These are phyloP conservation scores for Drosophila nebulosa DNA, from an alignment of 1,140 invertebrate species.

Conservation along the genomic window DNA sequence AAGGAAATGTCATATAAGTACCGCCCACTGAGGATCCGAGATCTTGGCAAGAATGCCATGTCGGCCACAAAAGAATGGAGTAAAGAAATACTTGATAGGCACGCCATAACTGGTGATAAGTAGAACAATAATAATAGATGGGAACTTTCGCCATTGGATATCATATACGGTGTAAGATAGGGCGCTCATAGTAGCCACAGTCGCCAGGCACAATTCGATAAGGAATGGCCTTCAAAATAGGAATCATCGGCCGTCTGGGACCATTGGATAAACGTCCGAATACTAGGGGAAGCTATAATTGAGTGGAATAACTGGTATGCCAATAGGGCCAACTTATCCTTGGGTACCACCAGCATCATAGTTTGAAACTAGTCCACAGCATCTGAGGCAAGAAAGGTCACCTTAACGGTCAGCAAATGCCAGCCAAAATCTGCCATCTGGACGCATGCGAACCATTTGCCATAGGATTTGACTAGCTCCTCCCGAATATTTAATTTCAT, in stretches of 20 bases:
- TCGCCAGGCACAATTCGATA: conserved; percentile 91
- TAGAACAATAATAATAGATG: conserved; percentile 89
- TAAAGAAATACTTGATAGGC: conserved; percentile 92
- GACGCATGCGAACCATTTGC: conserved; percentile 91
- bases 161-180: conserved; percentile 90
- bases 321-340: conserved; percentile 95
- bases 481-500: conserved; percentile 86
- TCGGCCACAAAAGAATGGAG: conserved; percentile 87
- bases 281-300: conserved; percentile 95
- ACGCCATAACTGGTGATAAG: conserved; percentile 90
- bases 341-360: conserved; percentile 96
- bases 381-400: conserved; percentile 98
- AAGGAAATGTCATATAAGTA: conserved; percentile 99
- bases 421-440: conserved; percentile 89
- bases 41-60: conserved; percentile 84
- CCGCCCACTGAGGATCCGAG: conserved; percentile 95
- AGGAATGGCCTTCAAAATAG: conserved; percentile 94
- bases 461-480: conserved; percentile 93
- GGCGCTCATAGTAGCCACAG: conserved; percentile 92
- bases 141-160: conserved; percentile 85
- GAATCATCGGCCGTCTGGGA: conserved; percentile 92
- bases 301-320: conserved; percentile 96
- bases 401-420: conserved; percentile 96
- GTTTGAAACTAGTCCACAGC: conserved; percentile 95
- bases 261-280: conserved; percentile 95